Evolutionary conservation across 2,113 vertebrate genomes (phyloP).

Genomic region (Vulpes ferrilata): DNA sequence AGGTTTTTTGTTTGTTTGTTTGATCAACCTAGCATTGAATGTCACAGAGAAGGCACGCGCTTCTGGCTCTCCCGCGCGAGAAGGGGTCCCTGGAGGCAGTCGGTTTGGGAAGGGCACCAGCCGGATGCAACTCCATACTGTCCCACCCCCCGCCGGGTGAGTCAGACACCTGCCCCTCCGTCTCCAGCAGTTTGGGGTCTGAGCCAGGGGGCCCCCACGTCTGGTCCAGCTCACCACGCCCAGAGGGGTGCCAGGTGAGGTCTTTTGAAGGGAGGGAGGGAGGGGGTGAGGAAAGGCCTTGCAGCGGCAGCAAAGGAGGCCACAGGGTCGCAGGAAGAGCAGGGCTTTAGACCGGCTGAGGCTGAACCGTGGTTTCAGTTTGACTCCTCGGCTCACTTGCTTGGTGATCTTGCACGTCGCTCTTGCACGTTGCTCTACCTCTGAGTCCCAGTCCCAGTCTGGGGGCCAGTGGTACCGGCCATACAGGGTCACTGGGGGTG

Average conservation of each 20-base stretch:
- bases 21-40: neutral
- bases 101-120: neutral
- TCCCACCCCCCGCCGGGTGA: fast-evolving
- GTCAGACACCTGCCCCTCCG: fast-evolving
- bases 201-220: no score
- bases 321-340: neutral
- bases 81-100: neutral
- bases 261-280: neutral
- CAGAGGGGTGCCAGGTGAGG: neutral
- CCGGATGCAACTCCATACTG: neutral
- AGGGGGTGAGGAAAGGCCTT: neutral
- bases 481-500: neutral
- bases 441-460: neutral
- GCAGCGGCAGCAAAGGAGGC: neutral
- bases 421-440: neutral
- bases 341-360: neutral
- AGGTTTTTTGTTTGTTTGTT: neutral
- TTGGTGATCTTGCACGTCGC: neutral
- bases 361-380: neutral
- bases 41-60: neutral
- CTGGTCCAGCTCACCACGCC: neutral
- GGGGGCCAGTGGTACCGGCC: neutral
- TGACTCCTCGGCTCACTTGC: neutral
- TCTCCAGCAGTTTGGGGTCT: neutral
- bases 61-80: neutral